Base-by-base conservation (phyloP, 2,797 vertebrate genomes). In the Craterocephalus amniculus region DNA sequence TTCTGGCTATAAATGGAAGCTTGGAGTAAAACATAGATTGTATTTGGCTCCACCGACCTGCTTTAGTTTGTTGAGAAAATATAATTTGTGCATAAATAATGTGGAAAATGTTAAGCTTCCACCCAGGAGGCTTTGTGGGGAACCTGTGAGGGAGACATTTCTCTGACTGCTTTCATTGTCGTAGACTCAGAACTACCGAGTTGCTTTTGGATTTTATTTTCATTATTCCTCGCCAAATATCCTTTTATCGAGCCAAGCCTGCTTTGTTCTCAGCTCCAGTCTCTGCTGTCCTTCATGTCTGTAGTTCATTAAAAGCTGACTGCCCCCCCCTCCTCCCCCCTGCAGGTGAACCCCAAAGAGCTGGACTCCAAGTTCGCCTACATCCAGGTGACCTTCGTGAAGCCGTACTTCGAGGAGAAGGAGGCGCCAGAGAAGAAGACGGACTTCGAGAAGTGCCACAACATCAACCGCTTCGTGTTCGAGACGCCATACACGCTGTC, bases 401-500 rank as follows among this genome's bases (percentile, higher is more conserved):
- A 98, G 83, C 94, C 97, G 0, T 97, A 96, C 78, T 97, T 99
- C 31, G 97, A 99, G 51, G 97, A 99, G 51, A 98, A 97, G 88
- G 97, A 99, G 70, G 91, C 94, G 7, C 91, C 92, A 0, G 97
- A 99, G 86, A 96, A 96, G 84, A 97, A 95, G 84, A 98, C 96
- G 0, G 95, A 96, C 78, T 99, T 99, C 31, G 97, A 99, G 90
- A 97, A 95, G 90, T 96, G 95, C 80, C 97, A 99, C 88, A 99
- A 99, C 86, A 95, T 99, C 78, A 95, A 63, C 58, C 96, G 94
- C 87, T 99, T 99, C 66, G 96, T 99, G 43, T 99, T 99, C 31
- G 98, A 99, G 93, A 96, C 97, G 0, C 98, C 98, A 0, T 99
- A 98, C 83, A 99, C 97, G 11, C 92, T 98, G 75, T 94, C 95